These are phyloP conservation scores for Myioborus miniatus DNA, from an alignment of 2,797 vertebrate species.

Conservation along the genomic window DNA sequence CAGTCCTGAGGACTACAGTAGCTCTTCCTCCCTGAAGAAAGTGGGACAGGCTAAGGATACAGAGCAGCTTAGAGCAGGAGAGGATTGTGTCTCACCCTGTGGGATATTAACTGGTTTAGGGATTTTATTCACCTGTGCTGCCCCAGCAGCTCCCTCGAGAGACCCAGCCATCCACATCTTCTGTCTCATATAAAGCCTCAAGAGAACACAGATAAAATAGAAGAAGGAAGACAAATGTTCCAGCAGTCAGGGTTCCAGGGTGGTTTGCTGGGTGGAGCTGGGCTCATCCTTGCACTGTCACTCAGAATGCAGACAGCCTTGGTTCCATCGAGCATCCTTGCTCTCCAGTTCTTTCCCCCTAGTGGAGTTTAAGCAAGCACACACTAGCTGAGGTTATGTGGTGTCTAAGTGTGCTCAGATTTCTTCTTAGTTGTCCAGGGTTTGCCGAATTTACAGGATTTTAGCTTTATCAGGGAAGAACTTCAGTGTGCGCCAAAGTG, in stretches of 20 bases:
- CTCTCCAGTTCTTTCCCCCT: background rate
- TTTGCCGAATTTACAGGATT: background rate
- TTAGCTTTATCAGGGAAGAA: background rate
- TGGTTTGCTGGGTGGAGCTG: background rate
- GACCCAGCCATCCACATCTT: background rate
- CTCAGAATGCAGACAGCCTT: background rate
- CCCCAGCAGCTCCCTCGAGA: accelerated
- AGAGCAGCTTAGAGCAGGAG: background rate
- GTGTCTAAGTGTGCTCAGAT: background rate
- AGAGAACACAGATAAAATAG: background rate
- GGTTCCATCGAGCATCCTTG: background rate
- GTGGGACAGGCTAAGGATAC: background rate
- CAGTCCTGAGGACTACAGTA: background rate
- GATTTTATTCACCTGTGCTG: background rate
- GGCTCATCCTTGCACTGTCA: background rate
- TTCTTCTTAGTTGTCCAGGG: background rate
- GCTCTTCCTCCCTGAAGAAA: background rate
- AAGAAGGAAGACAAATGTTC: background rate
- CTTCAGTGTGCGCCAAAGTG: background rate
- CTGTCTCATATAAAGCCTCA: background rate
- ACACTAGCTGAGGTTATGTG: accelerated
- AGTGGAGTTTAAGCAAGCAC: background rate
- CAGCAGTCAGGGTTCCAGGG: background rate
- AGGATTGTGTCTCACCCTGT: accelerated
- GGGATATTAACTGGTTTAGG: background rate